Percentiles rank a stretch among this genome's conserved stretches.
phyloP scores from a whole-genome alignment of 2,888 invertebrate species.

The Limnephilus marmoratus region DNA sequence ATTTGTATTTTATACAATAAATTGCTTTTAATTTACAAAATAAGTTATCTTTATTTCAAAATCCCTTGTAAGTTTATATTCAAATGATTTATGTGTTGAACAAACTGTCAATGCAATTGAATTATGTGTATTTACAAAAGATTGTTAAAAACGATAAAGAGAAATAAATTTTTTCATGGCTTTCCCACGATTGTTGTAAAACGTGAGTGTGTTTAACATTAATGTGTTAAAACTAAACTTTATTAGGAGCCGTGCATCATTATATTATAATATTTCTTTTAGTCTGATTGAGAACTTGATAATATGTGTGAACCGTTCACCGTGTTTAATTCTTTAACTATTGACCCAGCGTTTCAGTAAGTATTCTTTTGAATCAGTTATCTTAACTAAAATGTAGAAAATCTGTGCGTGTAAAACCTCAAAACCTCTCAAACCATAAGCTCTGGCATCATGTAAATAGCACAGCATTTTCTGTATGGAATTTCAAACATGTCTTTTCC shows the following conservation, averaged over 20 bases:
- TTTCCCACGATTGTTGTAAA: neutral
- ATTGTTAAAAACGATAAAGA: no score
- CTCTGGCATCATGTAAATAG: neutral
- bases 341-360: neutral
- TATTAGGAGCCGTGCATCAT: neutral
- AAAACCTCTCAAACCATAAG: neutral
- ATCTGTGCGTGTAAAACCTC: neutral
- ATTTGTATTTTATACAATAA: no score
- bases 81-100: neutral
- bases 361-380: neutral
- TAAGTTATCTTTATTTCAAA: no score
- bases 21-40: no score
- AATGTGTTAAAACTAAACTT: neutral
- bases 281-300: neutral
- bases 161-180: neutral
- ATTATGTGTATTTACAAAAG: neutral
- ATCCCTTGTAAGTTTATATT: neutral
- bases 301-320: neutral
- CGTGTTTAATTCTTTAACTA: neutral
- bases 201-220: neutral
- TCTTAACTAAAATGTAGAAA: neutral
- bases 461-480: neutral
- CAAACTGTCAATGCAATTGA: neutral
- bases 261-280: neutral
- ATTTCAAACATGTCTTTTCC: neutral